These are phyloP conservation scores for Iselma pallidipennis DNA, from an alignment of 2,888 invertebrate genomes.

Conservation along the genomic window DNA sequence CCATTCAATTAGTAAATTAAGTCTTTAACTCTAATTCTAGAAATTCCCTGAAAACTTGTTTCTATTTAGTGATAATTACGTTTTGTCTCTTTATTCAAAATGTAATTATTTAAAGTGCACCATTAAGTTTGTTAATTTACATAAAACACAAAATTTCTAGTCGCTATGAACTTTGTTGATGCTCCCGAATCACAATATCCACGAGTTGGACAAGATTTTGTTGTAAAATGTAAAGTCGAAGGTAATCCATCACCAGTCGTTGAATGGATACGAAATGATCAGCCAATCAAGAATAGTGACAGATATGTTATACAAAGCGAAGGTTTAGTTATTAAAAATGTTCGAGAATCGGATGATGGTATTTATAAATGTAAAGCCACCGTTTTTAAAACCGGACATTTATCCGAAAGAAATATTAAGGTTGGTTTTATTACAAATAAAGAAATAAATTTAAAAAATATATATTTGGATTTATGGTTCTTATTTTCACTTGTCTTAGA, in stretches of 20 bases:
- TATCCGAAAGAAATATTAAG: constrained; percentile 75
- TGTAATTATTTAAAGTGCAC: too few species aligned
- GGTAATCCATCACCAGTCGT: constrained; percentile 85
- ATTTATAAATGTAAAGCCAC: constrained; percentile 86
- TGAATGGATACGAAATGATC: constrained; percentile 82
- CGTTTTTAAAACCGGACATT: constrained; percentile 78
- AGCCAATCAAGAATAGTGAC: constrained; percentile 67
- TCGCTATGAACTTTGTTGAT: constrained; percentile 81
- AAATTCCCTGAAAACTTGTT: neutral
- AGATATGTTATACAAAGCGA: constrained; percentile 75
- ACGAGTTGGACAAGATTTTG: constrained; percentile 73
- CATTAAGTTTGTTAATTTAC: too few species aligned
- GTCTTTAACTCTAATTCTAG: neutral
- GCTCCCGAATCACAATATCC: constrained; percentile 84
- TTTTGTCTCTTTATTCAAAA: neutral
- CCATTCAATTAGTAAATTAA: too few species aligned
- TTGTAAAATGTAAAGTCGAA: constrained; percentile 80
- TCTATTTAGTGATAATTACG: too few species aligned
- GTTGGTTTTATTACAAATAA: constrained; percentile 57
- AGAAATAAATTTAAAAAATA: too few species aligned
- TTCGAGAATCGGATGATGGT: constrained; percentile 82
- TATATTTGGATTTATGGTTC: too few species aligned
- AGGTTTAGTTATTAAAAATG: constrained; percentile 76
- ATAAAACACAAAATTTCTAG: constrained; percentile 62
- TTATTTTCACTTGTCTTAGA: too few species aligned